Evolutionary conservation across 2,888 invertebrate species (phyloP), one percentile per base, ranked within the genome.

Genomic region (Imbricaverruca yamaguchii): DNA sequence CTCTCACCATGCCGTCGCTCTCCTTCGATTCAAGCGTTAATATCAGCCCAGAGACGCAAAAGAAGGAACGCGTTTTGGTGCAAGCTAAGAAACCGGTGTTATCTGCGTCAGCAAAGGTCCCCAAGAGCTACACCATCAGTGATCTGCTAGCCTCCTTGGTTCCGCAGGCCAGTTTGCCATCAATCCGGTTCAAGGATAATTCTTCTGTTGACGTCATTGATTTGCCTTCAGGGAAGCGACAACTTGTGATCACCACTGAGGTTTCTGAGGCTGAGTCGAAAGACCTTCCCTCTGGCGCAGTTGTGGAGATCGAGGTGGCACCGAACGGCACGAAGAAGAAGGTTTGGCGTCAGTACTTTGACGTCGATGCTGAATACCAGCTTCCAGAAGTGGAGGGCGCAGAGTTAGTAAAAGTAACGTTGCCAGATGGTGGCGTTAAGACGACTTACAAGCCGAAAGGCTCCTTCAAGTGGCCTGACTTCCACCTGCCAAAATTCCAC

Each of bases 341-440:
- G 18, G 80, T 80, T 7, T 65, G 65, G 80, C n/a, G 39, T 39
- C 80, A 39, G 21, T 80, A 81, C 61, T 67, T 80, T 15, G 81
- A 82, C n/a, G 80, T 79, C 11, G 82, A 78, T 69, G 80, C 81
- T 67, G 81, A 80, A 57, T 21, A 79, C 77, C 80, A 82, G 18
- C 63, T 83, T 12, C 81, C 80, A 12, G 74, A 82, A 23, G 57
- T 80, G 53, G 82, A 81, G 39, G 77, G 78, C 55, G 81, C 79
- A 18, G 81, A 83, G 61, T 67, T 81, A n/a, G 25, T 82, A 18
- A 82, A 83, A 39, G 81, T 82, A 9, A 74, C 12, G 10, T 18
- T 69, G 15, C 80, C 81, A 21, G 81, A 78, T 21, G 78, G 77
- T 25, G n/a, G 65, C 12, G n/a, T 67, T 12, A 80, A 81, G 25